phyloP scores from a whole-genome alignment of 2,888 invertebrate genomes.

The Busseola fusca region DNA sequence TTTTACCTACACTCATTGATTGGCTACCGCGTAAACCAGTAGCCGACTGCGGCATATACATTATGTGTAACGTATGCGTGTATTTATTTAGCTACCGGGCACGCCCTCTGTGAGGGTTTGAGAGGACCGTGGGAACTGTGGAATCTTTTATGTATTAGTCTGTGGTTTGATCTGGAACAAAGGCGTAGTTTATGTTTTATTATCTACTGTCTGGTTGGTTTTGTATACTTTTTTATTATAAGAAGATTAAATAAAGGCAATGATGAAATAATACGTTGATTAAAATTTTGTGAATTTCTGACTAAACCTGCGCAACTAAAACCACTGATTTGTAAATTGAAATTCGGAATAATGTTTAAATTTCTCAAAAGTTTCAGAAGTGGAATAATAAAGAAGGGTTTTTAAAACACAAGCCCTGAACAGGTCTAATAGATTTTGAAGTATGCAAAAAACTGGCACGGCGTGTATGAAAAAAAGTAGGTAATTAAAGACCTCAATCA shows the following conservation, averaged over 20 bases:
- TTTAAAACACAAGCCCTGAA: background rate
- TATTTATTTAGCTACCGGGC: constrained; percentile 74
- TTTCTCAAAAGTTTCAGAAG: background rate
- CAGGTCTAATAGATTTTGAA: background rate
- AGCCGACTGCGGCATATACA: constrained; percentile 76
- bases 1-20: constrained; percentile 76
- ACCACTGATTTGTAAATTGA: background rate
- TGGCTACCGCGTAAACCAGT: constrained; percentile 88
- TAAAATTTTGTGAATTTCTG: background rate
- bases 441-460: background rate
- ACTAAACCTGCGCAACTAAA: background rate
- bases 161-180: constrained; percentile 28
- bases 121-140: constrained; percentile 54
- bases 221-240: background rate
- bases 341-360: background rate
- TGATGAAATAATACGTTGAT: background rate
- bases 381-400: background rate
- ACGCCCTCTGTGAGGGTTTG: constrained; percentile 73
- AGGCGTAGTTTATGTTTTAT: constrained; percentile 1
- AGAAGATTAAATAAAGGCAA: background rate
- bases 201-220: background rate
- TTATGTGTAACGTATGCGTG: constrained; percentile 64
- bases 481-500: constrained; percentile 39
- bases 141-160: constrained; percentile 46
- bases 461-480: constrained; percentile 8